Percentiles rank a stretch among this genome's conserved stretches.
Conservation (phyloP, 2,113 vertebrate genomes). For the Hystrix brachyura region DNA sequence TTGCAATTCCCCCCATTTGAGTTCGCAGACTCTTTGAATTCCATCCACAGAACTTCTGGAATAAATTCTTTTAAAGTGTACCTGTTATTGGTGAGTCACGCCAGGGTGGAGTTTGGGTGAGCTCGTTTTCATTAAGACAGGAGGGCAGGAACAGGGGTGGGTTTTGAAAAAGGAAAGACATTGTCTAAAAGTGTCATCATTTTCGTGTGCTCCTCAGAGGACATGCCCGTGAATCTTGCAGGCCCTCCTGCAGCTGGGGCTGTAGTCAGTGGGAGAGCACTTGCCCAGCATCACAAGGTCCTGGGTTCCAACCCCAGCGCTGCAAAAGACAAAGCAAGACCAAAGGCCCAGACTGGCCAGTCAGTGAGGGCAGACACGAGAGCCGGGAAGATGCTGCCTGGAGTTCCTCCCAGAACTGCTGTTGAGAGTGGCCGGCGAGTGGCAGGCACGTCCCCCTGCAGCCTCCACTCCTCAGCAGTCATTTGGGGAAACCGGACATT, state of each 20-base stretch:
- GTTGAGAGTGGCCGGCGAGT: background rate
- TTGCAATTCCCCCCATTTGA: background rate
- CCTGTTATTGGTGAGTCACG: background rate
- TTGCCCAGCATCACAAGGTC: too few species aligned
- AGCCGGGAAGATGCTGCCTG: background rate
- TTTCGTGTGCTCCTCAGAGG: background rate
- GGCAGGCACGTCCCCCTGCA: too few species aligned
- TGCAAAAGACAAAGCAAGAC: background rate
- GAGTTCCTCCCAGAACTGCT: background rate
- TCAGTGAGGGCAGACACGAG: too few species aligned
- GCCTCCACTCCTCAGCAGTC: rapidly evolving
- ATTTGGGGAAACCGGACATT: rapidly evolving
- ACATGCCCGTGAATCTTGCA: too few species aligned
- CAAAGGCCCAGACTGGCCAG: background rate
- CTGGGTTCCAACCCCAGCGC: background rate
- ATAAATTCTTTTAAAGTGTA: background rate
- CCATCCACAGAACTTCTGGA: background rate
- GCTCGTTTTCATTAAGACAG: background rate
- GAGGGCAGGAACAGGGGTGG: background rate
- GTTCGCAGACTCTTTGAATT: background rate
- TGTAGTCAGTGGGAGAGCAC: background rate
- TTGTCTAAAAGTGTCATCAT: background rate
- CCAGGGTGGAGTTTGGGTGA: background rate
- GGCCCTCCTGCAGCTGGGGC: background rate
- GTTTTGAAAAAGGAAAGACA: background rate